Conservation (phyloP, 1,140 invertebrate genomes). For the Brachionus sp. region DNA sequence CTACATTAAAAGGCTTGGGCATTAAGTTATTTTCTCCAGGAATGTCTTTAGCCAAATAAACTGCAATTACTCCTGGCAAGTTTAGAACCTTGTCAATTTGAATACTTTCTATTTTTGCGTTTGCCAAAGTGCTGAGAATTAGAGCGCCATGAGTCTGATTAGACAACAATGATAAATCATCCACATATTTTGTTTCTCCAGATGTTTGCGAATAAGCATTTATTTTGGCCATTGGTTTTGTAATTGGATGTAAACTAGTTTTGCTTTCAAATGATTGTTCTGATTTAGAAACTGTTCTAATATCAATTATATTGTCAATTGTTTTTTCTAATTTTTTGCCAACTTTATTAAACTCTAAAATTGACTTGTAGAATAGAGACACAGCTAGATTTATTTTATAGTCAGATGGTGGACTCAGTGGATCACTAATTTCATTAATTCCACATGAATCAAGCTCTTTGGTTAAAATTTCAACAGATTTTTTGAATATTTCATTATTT, state of each 20-base stretch:
- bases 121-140: constrained; percentile 51
- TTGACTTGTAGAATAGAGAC: not conserved
- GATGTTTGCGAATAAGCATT: constrained; percentile 40
- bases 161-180: constrained; percentile 21
- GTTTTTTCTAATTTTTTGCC: not conserved
- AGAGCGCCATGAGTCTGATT: constrained; percentile 16
- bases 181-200: constrained; percentile 34
- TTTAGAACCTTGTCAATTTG: constrained; percentile 43
- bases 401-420: not conserved
- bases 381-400: not conserved
- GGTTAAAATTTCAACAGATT: not conserved
- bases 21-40: constrained; percentile 52
- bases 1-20: not conserved
- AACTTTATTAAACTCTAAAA: not conserved
- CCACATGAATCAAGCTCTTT: constrained; percentile 19
- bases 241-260: constrained; percentile 1
- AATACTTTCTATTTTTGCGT: constrained; percentile 52
- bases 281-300: not conserved
- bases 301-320: not conserved
- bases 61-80: constrained; percentile 51
- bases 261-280: constrained; percentile 21
- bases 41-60: constrained; percentile 55
- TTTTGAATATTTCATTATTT: not conserved
- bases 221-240: constrained; percentile 31
- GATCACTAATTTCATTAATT: not conserved